These are phyloP conservation scores for Festucalex cinctus DNA, from an alignment of 2,113 vertebrate species.

Conservation along the genomic window DNA sequence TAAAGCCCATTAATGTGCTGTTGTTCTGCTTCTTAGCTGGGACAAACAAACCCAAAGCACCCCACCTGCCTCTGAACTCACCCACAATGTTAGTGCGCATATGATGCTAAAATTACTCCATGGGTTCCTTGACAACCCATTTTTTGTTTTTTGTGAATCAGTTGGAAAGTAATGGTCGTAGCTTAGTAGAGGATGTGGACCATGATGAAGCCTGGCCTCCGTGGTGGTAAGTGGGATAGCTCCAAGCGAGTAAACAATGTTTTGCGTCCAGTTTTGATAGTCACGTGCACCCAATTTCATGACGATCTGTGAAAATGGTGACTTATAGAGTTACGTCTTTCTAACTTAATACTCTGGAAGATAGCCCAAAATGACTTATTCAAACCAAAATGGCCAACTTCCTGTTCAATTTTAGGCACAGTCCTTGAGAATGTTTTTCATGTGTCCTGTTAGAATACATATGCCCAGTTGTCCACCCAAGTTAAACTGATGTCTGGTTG, in stretches of 20 bases:
- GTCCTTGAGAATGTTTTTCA: too few relatives aligned
- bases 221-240: too few relatives aligned
- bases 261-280: too few relatives aligned
- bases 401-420: not conserved
- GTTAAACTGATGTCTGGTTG: too few relatives aligned
- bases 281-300: too few relatives aligned
- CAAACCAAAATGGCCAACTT: not conserved
- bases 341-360: too few relatives aligned
- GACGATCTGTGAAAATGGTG: too few relatives aligned
- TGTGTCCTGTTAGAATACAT: too few relatives aligned
- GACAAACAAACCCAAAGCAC: slow-evolving; percentile 28
- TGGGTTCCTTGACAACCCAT: not conserved
- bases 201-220: too few relatives aligned
- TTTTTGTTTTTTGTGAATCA: not conserved
- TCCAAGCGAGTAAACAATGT: too few relatives aligned
- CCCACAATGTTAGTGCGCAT: not conserved
- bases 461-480: too few relatives aligned
- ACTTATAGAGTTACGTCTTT: too few relatives aligned
- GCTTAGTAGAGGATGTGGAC: not conserved
- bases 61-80: not conserved
- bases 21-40: slow-evolving; percentile 46
- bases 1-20: slow-evolving; percentile 57
- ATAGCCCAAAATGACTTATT: not conserved
- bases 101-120: slow-evolving; percentile 15
- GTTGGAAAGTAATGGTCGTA: not conserved